Evolutionary conservation across 2,888 invertebrate genomes (phyloP).

Genomic region (Eupithecia abbreviata): DNA sequence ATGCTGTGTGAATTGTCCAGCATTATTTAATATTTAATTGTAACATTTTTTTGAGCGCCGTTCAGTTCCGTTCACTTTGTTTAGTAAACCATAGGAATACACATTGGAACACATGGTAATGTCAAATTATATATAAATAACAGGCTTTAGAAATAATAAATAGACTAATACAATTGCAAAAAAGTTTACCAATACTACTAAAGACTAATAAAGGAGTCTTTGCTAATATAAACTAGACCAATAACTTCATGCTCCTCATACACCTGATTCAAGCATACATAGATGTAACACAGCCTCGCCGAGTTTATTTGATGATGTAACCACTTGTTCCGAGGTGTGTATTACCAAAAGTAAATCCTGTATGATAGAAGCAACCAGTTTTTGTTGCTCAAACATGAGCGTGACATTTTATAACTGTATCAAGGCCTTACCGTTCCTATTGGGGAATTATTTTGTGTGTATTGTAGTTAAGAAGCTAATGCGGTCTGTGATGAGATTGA

Average conservation of each 20-base stretch:
- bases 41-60: too few species aligned
- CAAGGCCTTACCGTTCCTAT: slow-evolving; percentile 77
- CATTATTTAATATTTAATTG: too few species aligned
- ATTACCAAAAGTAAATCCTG: slow-evolving; percentile 46
- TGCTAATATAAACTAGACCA: neutral
- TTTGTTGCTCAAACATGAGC: slow-evolving; percentile 69
- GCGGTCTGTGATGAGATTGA: neutral
- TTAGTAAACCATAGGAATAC: too few species aligned
- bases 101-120: too few species aligned
- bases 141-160: too few species aligned
- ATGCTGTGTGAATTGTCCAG: too few species aligned
- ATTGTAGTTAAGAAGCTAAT: slow-evolving; percentile 47
- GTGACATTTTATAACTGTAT: slow-evolving; percentile 81
- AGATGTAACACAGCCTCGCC: slow-evolving; percentile 5
- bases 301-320: slow-evolving; percentile 30
- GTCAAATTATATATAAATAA: too few species aligned
- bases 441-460: slow-evolving; percentile 62
- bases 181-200: too few species aligned
- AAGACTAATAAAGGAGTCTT: too few species aligned
- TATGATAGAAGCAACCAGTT: slow-evolving; percentile 63
- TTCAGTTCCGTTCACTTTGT: too few species aligned
- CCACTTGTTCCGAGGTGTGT: slow-evolving; percentile 36
- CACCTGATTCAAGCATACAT: neutral
- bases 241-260: neutral
- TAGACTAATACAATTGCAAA: too few species aligned